Evolutionary conservation across 2,797 vertebrate species (phyloP).

Genomic region (Bovichtus variegatus): DNA sequence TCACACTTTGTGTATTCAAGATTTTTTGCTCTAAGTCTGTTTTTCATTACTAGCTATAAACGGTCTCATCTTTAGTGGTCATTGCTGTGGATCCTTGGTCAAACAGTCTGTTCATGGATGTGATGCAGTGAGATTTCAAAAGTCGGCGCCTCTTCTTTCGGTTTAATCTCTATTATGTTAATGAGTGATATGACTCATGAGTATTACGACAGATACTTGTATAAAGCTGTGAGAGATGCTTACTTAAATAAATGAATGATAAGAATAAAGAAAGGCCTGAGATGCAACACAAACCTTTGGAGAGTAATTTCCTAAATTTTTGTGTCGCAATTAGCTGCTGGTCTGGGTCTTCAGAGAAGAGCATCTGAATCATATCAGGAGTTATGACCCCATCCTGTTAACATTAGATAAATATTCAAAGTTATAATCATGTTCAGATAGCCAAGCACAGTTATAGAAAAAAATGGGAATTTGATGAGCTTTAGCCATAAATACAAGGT

Average conservation of each 20-base stretch:
- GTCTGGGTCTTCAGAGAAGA: conserved; percentile 92
- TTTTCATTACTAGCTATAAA: background rate
- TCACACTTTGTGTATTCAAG: background rate
- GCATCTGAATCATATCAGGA: conserved; percentile 93
- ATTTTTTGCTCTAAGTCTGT: background rate
- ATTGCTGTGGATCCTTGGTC: too few species aligned
- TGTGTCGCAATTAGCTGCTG: conserved; percentile 93
- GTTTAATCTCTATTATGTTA: too few species aligned
- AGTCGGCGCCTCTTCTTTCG: too few species aligned
- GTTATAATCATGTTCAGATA: background rate
- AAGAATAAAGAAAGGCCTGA: too few species aligned
- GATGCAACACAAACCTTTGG: conserved; percentile 87
- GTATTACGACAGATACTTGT: background rate
- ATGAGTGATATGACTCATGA: background rate
- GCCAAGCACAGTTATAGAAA: background rate
- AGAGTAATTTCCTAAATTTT: conserved; percentile 94
- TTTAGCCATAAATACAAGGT: background rate
- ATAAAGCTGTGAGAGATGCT: background rate
- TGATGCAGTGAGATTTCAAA: background rate
- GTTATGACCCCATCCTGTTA: conserved; percentile 90
- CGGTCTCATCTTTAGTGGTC: background rate
- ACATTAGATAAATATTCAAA: background rate
- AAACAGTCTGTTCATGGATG: background rate
- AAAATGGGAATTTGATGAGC: too few species aligned
- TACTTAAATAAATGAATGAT: background rate